Evolutionary conservation across 1,140 invertebrate species (phyloP), one percentile per base, ranked within the genome.

Genomic region (Piezodorus guildinii): DNA sequence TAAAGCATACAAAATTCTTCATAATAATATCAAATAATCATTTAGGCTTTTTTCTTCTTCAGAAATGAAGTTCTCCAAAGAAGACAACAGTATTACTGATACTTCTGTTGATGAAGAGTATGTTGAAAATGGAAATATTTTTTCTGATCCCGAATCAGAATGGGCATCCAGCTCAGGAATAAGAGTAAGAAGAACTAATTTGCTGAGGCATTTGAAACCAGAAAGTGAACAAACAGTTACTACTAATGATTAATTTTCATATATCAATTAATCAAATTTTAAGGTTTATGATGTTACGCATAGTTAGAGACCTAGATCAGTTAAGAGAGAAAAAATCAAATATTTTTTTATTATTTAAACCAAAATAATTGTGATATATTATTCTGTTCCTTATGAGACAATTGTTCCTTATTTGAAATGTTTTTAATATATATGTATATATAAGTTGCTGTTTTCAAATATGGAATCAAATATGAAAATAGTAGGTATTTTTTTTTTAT

Each of bases 91-190:
- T 64, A 67, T 76, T 23, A 77, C 77, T 5, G 75, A 78, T 64
- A 72, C 73, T 63, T 77, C 76, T 0, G 49, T 76, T 34, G 78
- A 80, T 64, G 78, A 79, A 21, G 72, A 75, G 3, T 68, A 21
- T 19, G 66, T 61, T 15, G 75, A 78, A 23, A 70, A 72, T 17
- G 70, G 73, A 12, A 77, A 76, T 62, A 74, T 80, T 45, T 81
- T 81, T 68, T 81, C 79, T 1, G 80, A 81, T 72, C 77, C 80
- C 1, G 80, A 81, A 71, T 81, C 79, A 27, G 80, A 82, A 66
- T 82, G 80, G 80, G 73, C 71, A 16, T 17, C 14, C 8, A 52
- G 12, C 10, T 16, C 25, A 19, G 27, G 14, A 27, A 51, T 62
- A 44, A 51, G 25, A 49, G 45, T 51, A 52, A 17, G 19, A 34